Evolutionary conservation across 53 echinoderm and acorn worm genomes (phyloP).

Genomic region (Antedon mediterranea): DNA sequence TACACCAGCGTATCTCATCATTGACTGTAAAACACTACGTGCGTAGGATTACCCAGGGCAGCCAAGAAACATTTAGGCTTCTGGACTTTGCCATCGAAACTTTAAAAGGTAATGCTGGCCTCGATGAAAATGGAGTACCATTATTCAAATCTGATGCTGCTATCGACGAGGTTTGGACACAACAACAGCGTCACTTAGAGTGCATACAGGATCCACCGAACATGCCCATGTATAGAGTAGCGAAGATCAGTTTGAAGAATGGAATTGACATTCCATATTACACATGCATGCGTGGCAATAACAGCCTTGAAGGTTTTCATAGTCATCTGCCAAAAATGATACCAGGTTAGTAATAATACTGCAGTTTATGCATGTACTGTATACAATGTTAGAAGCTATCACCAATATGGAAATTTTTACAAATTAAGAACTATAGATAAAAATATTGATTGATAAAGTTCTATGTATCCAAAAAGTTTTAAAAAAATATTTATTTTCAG

Average conservation of each 20-base stretch:
- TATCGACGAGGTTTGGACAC: constrained; percentile 26
- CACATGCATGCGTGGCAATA: constrained; percentile 12
- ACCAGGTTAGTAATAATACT: constrained; percentile 12
- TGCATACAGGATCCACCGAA: constrained; percentile 29
- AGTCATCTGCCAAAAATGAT: constrained; percentile 22
- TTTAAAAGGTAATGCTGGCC: constrained; percentile 19
- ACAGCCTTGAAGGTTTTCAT: constrained; percentile 35
- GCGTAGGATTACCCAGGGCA: constrained; percentile 18
- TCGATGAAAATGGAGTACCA: constrained; percentile 18
- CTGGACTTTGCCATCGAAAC: constrained; percentile 12
- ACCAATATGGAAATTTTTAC: too few species aligned
- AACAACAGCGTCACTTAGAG: constrained; percentile 35
- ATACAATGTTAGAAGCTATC: too few species aligned
- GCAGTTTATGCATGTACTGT: too few species aligned
- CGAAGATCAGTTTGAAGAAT: constrained; percentile 10
- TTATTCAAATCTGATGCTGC: constrained; percentile 21
- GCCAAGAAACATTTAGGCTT: constrained; percentile 17
- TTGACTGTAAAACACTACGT: constrained; percentile 9
- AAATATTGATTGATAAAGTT: too few species aligned
- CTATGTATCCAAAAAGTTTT: not conserved
- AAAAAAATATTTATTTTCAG: constrained; percentile 6
- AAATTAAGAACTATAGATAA: too few species aligned
- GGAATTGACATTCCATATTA: constrained; percentile 21
- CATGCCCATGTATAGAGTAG: constrained; percentile 27
- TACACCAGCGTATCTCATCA: not conserved